Conservation (phyloP, 2,113 vertebrate genomes). For the Ceyx melanurus region DNA sequence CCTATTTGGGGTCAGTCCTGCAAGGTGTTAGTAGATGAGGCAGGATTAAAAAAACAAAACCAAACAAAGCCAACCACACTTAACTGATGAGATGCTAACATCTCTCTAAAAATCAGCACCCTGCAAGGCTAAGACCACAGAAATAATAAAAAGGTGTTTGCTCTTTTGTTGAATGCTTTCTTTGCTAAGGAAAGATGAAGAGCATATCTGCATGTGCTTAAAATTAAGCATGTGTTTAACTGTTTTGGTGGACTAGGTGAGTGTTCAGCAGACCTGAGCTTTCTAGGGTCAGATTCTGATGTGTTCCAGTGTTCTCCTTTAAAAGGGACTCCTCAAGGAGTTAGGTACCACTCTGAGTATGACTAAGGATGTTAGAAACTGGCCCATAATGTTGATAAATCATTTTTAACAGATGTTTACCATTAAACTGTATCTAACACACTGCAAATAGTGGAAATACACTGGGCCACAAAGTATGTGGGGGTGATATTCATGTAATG, state of each 20-base stretch:
- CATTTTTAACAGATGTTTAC: constrained; percentile 49
- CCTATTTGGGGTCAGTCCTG: neutral
- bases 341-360: neutral
- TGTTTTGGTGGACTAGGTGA: neutral
- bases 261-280: neutral
- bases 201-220: neutral
- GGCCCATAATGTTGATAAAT: constrained; percentile 37
- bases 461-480: constrained; percentile 52
- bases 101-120: neutral
- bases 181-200: neutral
- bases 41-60: neutral
- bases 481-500: constrained; percentile 49
- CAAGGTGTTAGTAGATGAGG: neutral
- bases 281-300: neutral
- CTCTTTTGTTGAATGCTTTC: neutral
- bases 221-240: neutral
- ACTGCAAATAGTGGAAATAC: constrained; percentile 50
- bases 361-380: constrained; percentile 5
- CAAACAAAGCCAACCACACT: neutral
- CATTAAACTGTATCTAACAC: constrained; percentile 58
- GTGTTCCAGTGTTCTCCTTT: neutral
- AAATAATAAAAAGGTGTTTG: neutral
- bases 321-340: neutral
- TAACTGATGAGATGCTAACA: neutral
- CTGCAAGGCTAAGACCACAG: neutral